Conservation (phyloP, 1,140 invertebrate species). For the Drosophila pseudoobscura region DNA sequence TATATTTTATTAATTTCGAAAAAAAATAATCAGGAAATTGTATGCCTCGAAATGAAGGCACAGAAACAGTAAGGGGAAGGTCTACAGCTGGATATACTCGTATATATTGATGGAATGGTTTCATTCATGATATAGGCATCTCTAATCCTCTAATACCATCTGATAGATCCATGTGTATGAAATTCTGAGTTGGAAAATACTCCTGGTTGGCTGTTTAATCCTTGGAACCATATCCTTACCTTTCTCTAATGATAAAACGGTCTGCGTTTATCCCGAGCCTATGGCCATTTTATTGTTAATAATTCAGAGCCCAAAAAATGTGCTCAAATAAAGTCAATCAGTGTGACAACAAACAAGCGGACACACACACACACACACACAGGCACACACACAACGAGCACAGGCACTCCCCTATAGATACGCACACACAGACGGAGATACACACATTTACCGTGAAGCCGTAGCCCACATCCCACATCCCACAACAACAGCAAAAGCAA, state of each 20-base stretch:
- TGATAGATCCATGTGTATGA: no score
- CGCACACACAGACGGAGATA: conserved; percentile 20
- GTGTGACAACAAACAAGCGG: conserved; percentile 71
- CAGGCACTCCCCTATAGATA: neutral
- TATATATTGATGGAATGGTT: no score
- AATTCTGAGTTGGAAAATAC: no score
- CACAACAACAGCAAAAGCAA: conserved; percentile 37
- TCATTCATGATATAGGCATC: no score
- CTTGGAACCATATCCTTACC: no score
- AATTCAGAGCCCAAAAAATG: conserved; percentile 67
- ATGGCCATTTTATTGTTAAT: conserved; percentile 57
- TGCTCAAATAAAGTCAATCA: conserved; percentile 79
- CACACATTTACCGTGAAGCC: conserved; percentile 19
- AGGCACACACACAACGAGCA: neutral
- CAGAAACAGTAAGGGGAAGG: no score
- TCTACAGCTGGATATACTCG: no score
- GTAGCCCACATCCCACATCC: conserved; percentile 6
- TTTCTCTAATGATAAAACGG: no score
- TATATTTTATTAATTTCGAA: conserved; percentile 82
- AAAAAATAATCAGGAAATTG: conserved; percentile 24
- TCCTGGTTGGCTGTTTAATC: no score
- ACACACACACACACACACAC: conserved; percentile 15
- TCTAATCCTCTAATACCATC: no score
- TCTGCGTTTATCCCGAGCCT: no score
- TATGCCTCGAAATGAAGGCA: no score